Evolutionary conservation across 2,888 invertebrate species (phyloP), one percentile per base, ranked within the genome.

Genomic region (Automeris io): DNA sequence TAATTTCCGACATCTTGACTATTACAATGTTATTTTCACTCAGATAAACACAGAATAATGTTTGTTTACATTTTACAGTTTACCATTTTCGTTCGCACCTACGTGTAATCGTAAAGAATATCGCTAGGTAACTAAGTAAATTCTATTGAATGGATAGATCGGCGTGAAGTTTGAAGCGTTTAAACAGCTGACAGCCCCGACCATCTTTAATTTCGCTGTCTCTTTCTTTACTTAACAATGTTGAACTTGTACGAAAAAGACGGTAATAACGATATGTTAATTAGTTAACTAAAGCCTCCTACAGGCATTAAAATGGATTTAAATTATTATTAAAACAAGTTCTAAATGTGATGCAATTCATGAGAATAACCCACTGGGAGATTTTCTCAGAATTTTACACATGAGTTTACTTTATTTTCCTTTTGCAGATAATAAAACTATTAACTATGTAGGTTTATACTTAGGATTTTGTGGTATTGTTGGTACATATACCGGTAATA

Each of bases 11-110:
- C 65, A 71, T 66, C 52, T 50, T 60, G 40, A 41, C 26, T 35
- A 33, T 38, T 47, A 37, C 9, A 23, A 41, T 33, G 46, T 43
- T 32, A 41, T 38, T 60, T 61, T 65, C 69, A 67, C 68, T 64
- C 53, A 64, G 45, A 49, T 62, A 41, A 52, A 40, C 34, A 44
- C 35, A 29, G 46, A 46, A 52, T 52, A 62, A 49, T 47, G 50
- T 70, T 72, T 77, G 77, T 80, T 80, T 79, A 80, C 78, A 79
- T 80, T 69, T 70, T 77, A 66, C 41, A 52, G 47, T 29, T 39
- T 38, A 26, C 33, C 23, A 26, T 37, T 45, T 42, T 33, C 37
- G 35, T 42, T 47, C 24, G 38, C 37, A 43, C 24, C 24, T 5
- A 54, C 61, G 57, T 47, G 34, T 39, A 13, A 34, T 24, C 51